Conservation (phyloP, 1,140 invertebrate species). For the Akabosia matsudoensis region DNA sequence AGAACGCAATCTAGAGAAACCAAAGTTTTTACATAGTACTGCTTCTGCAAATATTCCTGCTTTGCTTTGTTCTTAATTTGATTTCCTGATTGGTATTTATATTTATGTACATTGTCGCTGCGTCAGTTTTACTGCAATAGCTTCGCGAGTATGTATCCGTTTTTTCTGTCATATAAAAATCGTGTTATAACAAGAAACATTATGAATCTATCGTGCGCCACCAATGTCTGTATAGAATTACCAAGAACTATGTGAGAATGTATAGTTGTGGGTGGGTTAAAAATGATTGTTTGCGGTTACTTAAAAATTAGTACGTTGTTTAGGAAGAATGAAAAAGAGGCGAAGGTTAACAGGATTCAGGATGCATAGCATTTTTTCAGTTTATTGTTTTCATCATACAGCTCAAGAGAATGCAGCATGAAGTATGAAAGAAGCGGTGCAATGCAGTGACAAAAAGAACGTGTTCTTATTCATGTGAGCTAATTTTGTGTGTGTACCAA, state of each 20-base stretch:
- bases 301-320: not conserved
- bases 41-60: not conserved
- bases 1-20: not conserved
- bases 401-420: not conserved
- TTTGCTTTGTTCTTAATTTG: not conserved
- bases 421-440: not conserved
- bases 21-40: not conserved
- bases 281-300: not conserved
- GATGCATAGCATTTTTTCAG: not conserved
- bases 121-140: not conserved
- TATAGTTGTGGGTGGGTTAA: no score
- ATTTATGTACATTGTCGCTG: not conserved
- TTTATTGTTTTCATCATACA: not conserved
- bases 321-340: not conserved
- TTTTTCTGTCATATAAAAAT: no score
- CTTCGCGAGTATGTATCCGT: no score
- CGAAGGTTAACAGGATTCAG: not conserved
- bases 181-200: no score
- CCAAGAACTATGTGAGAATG: no score
- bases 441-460: conserved; percentile 8
- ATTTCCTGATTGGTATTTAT: no score
- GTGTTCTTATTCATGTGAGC: not conserved
- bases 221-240: no score
- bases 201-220: no score
- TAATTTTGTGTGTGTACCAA: not conserved